Evolutionary conservation across 2,888 invertebrate species (phyloP), one percentile per base, ranked within the genome.

Genomic region (Drosophila kambysellisi): DNA sequence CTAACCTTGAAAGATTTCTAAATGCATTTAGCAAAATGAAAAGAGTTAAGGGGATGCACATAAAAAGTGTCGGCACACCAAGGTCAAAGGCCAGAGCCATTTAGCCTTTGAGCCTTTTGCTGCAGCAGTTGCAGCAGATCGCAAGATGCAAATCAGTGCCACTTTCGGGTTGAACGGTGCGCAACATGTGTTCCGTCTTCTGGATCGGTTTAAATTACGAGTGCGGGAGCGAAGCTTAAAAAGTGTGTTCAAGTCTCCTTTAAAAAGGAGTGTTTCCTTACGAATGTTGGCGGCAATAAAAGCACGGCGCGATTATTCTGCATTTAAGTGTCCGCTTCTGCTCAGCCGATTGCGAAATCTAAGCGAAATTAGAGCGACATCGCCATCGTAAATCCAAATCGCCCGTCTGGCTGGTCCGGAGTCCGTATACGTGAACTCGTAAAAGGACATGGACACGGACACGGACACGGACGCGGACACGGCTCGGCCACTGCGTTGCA

Each of bases 1-100:
- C 41, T 83, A 79, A 82, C 92, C 92, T 90, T 91, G 90, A 80
- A 70, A 53, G 81, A 64, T 89, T 89, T 83, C 91, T 83, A 87
- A 81, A 66, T 50, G 48, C 75, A 81, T 89, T 89, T 70, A 7
- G 54, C 37, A 32, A 30, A 15, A 20, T 62, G 65, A 65, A 83
- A 88, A 90, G 90, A 90, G 88, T 89, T 90, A 52, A 70, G 74
- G 50, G 48, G 41, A 50, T 63, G 56, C n/a, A n/a, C 30, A 29
- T 17, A 50, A 46, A 56, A 32, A 39, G 53, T 33, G 39, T 33
- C 33, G 46, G 33, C 35, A 29, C 25, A 30, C 68, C 88, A 89
- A 89, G 89, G 84, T 69, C 70, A 62, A 37, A 43, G 39, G 70
- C 12, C 12, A 46, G 20, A 15, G 46, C 20, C 15, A 25, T 25